Evolutionary conservation across 1,140 invertebrate species (phyloP).

Genomic region (Lysiphlebus fabarum): DNA sequence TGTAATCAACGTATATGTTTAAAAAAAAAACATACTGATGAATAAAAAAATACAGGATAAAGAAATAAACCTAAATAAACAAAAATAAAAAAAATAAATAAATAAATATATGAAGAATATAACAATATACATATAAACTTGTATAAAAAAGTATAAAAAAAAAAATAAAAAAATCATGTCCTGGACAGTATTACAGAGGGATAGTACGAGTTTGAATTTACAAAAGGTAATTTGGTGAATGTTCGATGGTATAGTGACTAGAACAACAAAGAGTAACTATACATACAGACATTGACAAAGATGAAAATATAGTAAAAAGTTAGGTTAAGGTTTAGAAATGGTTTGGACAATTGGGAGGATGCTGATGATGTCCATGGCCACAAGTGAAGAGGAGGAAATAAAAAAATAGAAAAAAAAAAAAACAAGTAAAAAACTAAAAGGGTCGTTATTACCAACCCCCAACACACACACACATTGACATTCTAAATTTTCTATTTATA

Average conservation of each 20-base stretch:
- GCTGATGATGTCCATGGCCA: too few species aligned
- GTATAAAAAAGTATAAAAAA: too few species aligned
- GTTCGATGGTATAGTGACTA: constrained; percentile 6
- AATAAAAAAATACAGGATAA: not conserved
- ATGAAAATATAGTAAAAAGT: not conserved
- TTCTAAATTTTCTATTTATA: not conserved
- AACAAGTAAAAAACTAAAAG: too few species aligned
- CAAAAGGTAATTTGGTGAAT: constrained; percentile 20
- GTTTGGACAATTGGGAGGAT: too few species aligned
- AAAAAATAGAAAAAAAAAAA: too few species aligned
- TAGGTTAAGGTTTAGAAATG: too few species aligned
- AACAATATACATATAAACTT: too few species aligned
- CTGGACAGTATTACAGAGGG: constrained; percentile 12
- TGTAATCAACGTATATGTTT: too few species aligned
- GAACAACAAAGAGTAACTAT: not conserved
- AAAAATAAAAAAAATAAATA: constrained; percentile 19
- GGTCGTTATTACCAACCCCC: too few species aligned
- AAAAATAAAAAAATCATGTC: constrained; percentile 2
- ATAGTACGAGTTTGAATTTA: constrained; percentile 17
- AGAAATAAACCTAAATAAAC: constrained; percentile 11
- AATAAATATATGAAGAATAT: too few species aligned
- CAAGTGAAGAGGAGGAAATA: too few species aligned
- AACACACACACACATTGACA: not conserved
- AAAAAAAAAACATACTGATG: too few species aligned
- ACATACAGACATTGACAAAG: not conserved